phyloP scores from a whole-genome alignment of 2,797 vertebrate species.

The Etheostoma nigrum region DNA sequence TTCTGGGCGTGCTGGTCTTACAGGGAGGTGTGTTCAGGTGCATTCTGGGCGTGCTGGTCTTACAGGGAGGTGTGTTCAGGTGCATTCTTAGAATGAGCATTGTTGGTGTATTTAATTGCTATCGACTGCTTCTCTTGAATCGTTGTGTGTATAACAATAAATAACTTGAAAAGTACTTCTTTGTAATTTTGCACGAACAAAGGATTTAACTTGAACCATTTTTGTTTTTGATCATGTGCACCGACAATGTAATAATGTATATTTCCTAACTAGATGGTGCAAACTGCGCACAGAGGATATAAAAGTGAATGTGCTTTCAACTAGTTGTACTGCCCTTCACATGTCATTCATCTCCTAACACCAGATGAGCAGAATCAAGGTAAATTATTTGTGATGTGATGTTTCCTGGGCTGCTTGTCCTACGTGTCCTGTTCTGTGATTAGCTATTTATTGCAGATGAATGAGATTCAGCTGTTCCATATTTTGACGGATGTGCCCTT shows the following conservation, averaged over 20 bases:
- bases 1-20: too few relatives aligned
- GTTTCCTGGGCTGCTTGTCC: background rate
- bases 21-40: too few relatives aligned
- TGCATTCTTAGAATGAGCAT: too few relatives aligned
- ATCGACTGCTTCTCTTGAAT: too few relatives aligned
- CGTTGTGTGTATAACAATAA: too few relatives aligned
- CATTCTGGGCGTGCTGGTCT: too few relatives aligned
- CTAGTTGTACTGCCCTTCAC: background rate
- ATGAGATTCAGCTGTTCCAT: conserved; percentile 18
- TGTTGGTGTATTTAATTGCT: too few relatives aligned
- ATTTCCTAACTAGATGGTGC: background rate
- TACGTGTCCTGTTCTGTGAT: conserved; percentile 29
- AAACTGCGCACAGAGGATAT: background rate
- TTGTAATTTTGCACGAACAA: background rate
- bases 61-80: too few relatives aligned
- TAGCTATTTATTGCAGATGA: conserved; percentile 57
- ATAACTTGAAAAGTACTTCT: background rate
- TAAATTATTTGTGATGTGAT: background rate
- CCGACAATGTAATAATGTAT: background rate
- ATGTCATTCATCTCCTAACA: background rate
- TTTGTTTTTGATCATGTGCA: background rate
- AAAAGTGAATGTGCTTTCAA: background rate
- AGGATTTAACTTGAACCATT: background rate
- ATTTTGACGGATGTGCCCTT: conserved; percentile 65
- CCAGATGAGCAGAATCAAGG: conserved; percentile 14